Evolutionary conservation across 1,140 invertebrate genomes (phyloP).

Genomic region (Eulimnadia texana): DNA sequence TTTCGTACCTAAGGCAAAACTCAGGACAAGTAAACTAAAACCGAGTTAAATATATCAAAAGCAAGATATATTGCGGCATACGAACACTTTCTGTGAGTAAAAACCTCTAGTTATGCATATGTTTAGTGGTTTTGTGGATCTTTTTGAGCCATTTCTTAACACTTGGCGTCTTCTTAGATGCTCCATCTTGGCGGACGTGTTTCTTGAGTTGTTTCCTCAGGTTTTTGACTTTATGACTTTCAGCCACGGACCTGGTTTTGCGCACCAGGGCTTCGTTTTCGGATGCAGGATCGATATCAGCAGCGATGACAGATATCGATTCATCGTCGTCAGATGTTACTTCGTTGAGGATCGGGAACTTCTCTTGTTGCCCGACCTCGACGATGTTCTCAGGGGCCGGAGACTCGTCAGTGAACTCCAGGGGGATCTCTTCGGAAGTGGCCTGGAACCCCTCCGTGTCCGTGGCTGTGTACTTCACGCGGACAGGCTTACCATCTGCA

Average conservation of each 20-base stretch:
- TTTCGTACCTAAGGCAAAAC: no score
- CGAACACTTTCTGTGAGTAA: no score
- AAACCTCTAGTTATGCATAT: no score
- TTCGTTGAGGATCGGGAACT: neutral
- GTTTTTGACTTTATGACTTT: neutral
- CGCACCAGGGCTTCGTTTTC: neutral
- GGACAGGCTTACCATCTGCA: constrained; percentile 11
- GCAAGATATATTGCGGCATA: no score
- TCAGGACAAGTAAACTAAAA: no score
- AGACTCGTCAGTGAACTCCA: neutral
- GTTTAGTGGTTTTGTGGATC: no score
- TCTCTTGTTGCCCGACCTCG: no score
- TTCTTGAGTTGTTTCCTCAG: neutral
- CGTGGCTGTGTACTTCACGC: constrained; percentile 9
- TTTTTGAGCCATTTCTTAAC: no score
- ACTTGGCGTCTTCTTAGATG: no score
- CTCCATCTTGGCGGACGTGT: neutral
- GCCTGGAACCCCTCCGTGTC: constrained; percentile 6
- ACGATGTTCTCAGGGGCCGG: neutral
- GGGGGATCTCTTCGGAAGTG: constrained; percentile 10
- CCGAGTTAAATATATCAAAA: no score
- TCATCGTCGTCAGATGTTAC: neutral
- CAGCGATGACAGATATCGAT: neutral
- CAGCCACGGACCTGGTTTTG: neutral
- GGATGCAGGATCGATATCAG: neutral